phyloP scores from a whole-genome alignment of 2,888 invertebrate genomes.

The Prenolepis imparis region DNA sequence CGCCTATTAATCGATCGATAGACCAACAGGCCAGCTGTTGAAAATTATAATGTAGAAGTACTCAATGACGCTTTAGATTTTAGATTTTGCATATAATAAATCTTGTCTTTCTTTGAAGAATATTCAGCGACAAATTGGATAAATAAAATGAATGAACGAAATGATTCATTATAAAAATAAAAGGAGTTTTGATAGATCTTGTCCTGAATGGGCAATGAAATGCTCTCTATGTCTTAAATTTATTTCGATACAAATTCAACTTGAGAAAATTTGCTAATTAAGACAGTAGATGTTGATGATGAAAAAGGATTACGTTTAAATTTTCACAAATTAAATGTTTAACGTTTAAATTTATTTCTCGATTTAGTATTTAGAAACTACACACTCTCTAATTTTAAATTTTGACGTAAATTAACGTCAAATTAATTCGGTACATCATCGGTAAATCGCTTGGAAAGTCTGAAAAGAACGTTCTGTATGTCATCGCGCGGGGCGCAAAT shows the following conservation, averaged over 20 bases:
- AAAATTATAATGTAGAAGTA: conserved; percentile 29
- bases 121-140: background rate
- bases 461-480: background rate
- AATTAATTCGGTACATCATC: background rate
- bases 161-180: background rate
- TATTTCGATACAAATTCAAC: background rate
- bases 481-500: conserved; percentile 1
- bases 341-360: background rate
- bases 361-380: background rate
- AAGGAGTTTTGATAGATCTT: background rate
- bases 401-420: background rate
- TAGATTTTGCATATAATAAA: background rate
- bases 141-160: background rate
- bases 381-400: background rate
- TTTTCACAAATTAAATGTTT: background rate
- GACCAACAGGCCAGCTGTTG: conserved; percentile 51
- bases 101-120: background rate
- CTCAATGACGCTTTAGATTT: background rate
- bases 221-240: background rate
- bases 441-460: background rate
- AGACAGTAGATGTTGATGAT: background rate
- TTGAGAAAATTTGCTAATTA: background rate
- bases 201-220: background rate
- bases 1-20: conserved; percentile 38
- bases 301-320: background rate